A percentile compares a stretch with the other conserved stretches of the same genome.
phyloP scores from a whole-genome alignment of 2,797 vertebrate genomes.

The Premnoplex brunnescens region DNA sequence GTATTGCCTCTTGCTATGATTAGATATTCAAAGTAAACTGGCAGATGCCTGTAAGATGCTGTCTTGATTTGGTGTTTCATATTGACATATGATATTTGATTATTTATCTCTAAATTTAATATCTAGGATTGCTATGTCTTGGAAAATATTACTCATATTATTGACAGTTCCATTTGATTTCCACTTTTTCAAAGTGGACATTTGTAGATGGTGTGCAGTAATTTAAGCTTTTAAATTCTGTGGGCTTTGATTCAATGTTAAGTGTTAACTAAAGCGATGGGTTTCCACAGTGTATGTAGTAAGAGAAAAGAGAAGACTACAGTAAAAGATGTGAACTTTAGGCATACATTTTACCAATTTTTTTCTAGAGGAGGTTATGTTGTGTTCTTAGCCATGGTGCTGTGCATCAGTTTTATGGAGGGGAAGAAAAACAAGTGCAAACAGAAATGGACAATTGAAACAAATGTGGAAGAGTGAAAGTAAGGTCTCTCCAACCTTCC shows the following conservation, averaged over 20 bases:
- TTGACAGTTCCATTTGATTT: neutral
- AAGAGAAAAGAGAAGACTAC: neutral
- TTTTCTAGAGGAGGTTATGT: neutral
- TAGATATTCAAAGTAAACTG: neutral
- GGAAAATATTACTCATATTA: neutral
- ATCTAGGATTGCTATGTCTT: neutral
- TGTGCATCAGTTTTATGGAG: neutral
- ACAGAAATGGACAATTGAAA: neutral
- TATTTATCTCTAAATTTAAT: neutral
- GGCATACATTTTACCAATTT: neutral
- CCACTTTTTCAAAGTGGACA: neutral
- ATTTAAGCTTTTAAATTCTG: neutral
- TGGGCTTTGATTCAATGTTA: neutral
- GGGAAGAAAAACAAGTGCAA: neutral
- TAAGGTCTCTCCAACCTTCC: neutral
- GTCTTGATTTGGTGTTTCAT: neutral
- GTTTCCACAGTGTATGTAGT: neutral
- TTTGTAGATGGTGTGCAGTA: neutral
- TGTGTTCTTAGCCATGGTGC: neutral
- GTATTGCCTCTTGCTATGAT: neutral
- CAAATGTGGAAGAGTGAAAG: neutral
- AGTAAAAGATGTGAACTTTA: neutral
- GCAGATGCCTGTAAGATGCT: neutral
- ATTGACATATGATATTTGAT: neutral
- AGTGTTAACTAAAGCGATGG: neutral